These are phyloP conservation scores for Lophochroa leadbeateri DNA, from an alignment of 2,113 vertebrate genomes.

Conservation along the genomic window DNA sequence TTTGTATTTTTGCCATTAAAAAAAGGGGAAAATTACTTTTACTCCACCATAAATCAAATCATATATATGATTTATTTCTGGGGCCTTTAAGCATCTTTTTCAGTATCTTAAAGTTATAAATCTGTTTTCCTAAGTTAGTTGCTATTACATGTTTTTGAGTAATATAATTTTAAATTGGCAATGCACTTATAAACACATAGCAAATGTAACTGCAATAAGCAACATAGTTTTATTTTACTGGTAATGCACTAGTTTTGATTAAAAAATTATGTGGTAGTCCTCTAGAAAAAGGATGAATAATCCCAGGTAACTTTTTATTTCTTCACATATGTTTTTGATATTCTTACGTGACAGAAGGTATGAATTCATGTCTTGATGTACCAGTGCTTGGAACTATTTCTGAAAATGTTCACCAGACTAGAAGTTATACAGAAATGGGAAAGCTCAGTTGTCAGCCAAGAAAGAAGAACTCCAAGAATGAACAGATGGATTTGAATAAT, in stretches of 20 bases:
- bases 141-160: neutral
- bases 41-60: neutral
- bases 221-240: neutral
- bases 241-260: neutral
- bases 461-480: conserved; percentile 80
- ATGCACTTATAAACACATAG: neutral
- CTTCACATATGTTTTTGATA: conserved; percentile 56
- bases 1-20: neutral
- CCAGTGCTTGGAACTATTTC: conserved; percentile 68
- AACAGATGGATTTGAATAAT: conserved; percentile 78
- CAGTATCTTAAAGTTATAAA: neutral
- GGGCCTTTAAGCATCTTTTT: neutral
- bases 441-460: conserved; percentile 66
- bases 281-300: neutral
- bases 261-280: neutral
- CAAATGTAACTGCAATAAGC: neutral
- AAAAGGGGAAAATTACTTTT: neutral
- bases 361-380: conserved; percentile 62
- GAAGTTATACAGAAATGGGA: conserved; percentile 64
- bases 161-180: neutral
- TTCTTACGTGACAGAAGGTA: conserved; percentile 65
- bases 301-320: conserved; percentile 45
- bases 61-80: neutral
- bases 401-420: conserved; percentile 77
- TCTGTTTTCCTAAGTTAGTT: neutral